Conservation (phyloP, 2,888 invertebrate species). For the Cataglyphis livida region DNA sequence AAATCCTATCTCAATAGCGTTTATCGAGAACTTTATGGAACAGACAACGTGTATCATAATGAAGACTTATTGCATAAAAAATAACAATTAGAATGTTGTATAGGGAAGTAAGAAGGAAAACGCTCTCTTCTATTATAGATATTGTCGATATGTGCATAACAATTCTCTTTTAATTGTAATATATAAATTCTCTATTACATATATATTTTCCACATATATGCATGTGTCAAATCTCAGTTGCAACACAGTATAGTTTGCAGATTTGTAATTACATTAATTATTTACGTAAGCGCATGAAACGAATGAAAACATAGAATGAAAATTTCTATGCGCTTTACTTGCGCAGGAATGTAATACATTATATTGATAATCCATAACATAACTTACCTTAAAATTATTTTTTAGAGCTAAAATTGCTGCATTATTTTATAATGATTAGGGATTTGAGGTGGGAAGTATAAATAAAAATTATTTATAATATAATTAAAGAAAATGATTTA, state of each 20-base stretch:
- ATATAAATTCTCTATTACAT: slow-evolving; percentile 35
- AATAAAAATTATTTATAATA: slow-evolving; percentile 1
- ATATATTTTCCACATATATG: slow-evolving; percentile 1
- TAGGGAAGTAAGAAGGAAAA: background rate
- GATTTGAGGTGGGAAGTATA: background rate
- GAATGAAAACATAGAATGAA: background rate
- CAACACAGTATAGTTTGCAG: slow-evolving; percentile 10
- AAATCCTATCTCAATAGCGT: background rate
- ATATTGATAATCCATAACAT: slow-evolving; percentile 8
- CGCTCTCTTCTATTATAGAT: background rate
- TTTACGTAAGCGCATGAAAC: background rate
- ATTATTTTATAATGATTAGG: slow-evolving; percentile 8
- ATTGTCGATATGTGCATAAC: slow-evolving; percentile 36
- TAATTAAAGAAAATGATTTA: background rate
- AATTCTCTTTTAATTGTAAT: slow-evolving; percentile 61
- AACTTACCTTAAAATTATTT: slow-evolving; percentile 1
- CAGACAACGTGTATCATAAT: background rate
- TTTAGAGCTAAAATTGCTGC: background rate
- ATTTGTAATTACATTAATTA: slow-evolving; percentile 5
- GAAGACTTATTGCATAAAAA: background rate
- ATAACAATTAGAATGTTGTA: background rate
- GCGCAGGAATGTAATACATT: slow-evolving; percentile 16
- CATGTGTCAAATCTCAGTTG: slow-evolving; percentile 17
- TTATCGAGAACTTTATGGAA: background rate
- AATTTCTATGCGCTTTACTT: slow-evolving; percentile 3